Percentiles rank a stretch among this genome's conserved stretches.
These are phyloP conservation scores for Volucella zonaria DNA, from an alignment of 2,888 invertebrate species.

Conservation along the genomic window DNA sequence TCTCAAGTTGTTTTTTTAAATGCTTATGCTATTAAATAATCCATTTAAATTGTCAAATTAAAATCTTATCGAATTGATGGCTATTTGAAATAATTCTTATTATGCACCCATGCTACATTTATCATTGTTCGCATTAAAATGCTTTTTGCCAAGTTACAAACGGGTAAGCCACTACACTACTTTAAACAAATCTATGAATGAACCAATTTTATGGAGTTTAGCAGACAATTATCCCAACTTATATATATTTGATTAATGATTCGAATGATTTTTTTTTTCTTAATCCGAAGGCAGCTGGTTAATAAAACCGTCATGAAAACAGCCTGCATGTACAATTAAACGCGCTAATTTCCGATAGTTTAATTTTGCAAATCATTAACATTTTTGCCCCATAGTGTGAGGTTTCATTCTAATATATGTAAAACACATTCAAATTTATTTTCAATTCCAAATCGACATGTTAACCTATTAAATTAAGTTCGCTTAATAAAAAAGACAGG, in stretches of 20 bases:
- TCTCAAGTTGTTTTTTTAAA: too few species aligned
- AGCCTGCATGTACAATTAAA: background rate
- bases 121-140: too few species aligned
- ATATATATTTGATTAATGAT: background rate
- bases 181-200: background rate
- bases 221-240: background rate
- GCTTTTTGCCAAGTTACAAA: too few species aligned
- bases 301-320: slow-evolving; percentile 7
- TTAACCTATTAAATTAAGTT: slow-evolving; percentile 1
- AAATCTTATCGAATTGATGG: too few species aligned
- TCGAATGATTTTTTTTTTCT: background rate
- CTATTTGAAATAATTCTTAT: too few species aligned
- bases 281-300: slow-evolving; percentile 6
- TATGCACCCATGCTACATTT: too few species aligned
- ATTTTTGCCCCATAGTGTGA: slow-evolving; percentile 23
- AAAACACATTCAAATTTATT: background rate
- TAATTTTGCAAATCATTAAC: slow-evolving; percentile 21
- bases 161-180: too few species aligned
- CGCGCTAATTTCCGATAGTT: slow-evolving; percentile 7
- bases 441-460: background rate
- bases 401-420: slow-evolving; percentile 4
- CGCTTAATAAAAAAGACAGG: background rate
- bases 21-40: too few species aligned
- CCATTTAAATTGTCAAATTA: too few species aligned
- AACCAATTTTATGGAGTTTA: background rate